Conservation (phyloP, 2,888 invertebrate species). For the Odontocolon sp. region DNA sequence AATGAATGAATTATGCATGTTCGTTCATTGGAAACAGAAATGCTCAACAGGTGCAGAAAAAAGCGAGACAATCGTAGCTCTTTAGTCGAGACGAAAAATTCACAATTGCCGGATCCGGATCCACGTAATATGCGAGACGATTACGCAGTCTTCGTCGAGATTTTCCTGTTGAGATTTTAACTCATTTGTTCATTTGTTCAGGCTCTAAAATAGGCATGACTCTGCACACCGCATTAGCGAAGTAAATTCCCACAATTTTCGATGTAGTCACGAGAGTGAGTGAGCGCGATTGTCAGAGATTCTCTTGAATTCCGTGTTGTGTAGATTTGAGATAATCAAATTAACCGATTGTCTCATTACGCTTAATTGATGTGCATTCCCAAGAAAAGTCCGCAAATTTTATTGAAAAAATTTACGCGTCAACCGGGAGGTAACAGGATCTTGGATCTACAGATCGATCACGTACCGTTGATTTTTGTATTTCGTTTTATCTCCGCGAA, state of each 20-base stretch:
- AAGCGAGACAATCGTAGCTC: constrained; percentile 1
- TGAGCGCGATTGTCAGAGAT: background rate
- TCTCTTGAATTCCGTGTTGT: constrained; percentile 45
- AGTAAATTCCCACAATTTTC: constrained; percentile 50
- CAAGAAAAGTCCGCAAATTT: constrained; percentile 1
- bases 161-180: constrained; percentile 47
- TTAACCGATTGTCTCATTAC: constrained; percentile 53
- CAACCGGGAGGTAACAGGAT: background rate
- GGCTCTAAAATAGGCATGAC: constrained; percentile 37
- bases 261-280: constrained; percentile 1
- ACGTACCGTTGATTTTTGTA: no score
- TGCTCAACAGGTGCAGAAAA: background rate
- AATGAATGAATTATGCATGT: no score
- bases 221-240: constrained; percentile 17
- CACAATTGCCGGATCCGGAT: constrained; percentile 57
- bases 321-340: constrained; percentile 58
- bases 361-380: constrained; percentile 35
- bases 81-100: constrained; percentile 17
- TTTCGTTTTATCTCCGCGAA: no score
- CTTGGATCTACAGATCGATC: background rate
- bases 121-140: constrained; percentile 29
- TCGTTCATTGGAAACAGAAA: no score
- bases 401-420: background rate
- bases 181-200: constrained; percentile 57
- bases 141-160: constrained; percentile 43